Evolutionary conservation across 2,797 vertebrate species (phyloP).

Genomic region (Tympanoctomys barrerae): DNA sequence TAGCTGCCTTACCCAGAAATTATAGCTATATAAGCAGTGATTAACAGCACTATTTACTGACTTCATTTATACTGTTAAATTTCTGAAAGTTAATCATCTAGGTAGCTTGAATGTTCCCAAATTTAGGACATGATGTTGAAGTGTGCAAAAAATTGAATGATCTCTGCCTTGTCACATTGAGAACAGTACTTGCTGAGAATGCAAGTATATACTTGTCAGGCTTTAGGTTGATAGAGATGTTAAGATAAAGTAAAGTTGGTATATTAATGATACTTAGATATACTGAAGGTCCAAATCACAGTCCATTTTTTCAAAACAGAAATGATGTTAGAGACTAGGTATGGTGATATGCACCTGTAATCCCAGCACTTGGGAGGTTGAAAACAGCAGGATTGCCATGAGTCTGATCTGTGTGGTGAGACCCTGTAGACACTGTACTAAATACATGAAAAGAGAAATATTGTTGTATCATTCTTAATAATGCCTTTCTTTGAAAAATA

Average conservation of each 20-base stretch:
- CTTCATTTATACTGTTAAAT: not conserved
- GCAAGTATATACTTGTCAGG: not conserved
- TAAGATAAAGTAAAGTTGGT: accelerated
- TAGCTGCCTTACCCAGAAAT: not conserved
- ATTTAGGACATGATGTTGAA: not conserved
- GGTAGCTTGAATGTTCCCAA: not conserved
- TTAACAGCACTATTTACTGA: not conserved
- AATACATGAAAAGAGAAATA: not conserved
- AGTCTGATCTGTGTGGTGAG: no score
- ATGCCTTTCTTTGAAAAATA: not conserved
- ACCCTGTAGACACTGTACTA: no score
- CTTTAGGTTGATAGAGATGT: not conserved
- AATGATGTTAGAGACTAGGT: not conserved
- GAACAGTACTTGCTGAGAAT: not conserved
- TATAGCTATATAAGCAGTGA: not conserved
- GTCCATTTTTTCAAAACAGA: not conserved
- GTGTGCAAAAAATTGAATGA: not conserved
- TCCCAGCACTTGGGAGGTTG: no score
- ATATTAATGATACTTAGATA: not conserved
- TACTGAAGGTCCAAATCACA: not conserved
- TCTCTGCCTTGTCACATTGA: not conserved
- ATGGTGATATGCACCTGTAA: no score
- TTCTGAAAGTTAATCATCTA: not conserved
- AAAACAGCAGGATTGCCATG: no score
- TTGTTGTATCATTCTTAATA: not conserved